These are phyloP conservation scores for Odontomachus brunneus DNA, from an alignment of 1,140 invertebrate species.

Conservation along the genomic window DNA sequence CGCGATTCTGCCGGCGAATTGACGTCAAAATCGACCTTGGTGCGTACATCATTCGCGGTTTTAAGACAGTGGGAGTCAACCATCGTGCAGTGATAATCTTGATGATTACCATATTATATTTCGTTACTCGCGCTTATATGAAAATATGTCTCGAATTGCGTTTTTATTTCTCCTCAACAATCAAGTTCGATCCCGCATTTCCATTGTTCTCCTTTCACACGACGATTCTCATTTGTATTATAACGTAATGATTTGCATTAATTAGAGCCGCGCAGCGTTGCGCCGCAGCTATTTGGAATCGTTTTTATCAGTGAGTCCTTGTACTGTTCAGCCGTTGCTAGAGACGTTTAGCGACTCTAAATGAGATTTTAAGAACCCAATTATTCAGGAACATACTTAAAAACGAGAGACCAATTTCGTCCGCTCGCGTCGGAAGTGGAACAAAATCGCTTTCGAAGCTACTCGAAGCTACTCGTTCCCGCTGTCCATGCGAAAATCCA, in stretches of 20 bases:
- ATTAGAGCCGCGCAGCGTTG: neutral
- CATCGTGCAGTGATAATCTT: neutral
- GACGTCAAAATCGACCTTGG: slow-evolving; percentile 69
- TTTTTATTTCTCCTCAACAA: too few species aligned
- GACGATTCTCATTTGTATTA: neutral
- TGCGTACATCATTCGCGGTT: slow-evolving; percentile 7
- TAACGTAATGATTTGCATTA: slow-evolving; percentile 39
- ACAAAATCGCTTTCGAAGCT: slow-evolving; percentile 34
- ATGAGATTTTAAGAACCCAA: slow-evolving; percentile 51
- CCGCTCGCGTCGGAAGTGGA: neutral
- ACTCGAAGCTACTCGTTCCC: neutral
- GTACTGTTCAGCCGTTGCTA: neutral
- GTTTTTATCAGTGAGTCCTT: slow-evolving; percentile 24
- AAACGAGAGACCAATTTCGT: slow-evolving; percentile 23
- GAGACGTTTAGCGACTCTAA: slow-evolving; percentile 8
- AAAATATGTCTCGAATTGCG: neutral
- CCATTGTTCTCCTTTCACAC: neutral
- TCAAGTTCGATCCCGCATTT: neutral
- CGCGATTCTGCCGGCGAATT: slow-evolving; percentile 45
- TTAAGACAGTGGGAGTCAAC: neutral
- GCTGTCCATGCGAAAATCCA: neutral
- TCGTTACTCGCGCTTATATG: neutral
- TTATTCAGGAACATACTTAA: slow-evolving; percentile 36
- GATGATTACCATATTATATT: slow-evolving; percentile 4
- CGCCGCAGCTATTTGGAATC: slow-evolving; percentile 14